Conservation (phyloP, 2,113 vertebrate species). For the Mirza zaza region DNA sequence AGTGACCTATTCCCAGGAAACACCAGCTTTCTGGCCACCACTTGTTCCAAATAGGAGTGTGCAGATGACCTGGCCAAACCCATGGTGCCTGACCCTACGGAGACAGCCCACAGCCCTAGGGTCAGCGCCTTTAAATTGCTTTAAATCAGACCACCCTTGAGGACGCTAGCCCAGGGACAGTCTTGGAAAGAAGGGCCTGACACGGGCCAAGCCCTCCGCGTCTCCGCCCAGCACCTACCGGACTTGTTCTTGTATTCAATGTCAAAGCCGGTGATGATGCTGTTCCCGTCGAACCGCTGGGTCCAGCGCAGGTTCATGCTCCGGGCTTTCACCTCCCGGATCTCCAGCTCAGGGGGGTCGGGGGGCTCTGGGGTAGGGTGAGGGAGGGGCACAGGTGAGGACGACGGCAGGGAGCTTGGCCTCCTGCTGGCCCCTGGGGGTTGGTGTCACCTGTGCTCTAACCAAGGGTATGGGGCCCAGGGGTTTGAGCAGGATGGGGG, state of each 20-base stretch:
- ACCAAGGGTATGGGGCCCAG: neutral
- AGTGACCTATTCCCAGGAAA: neutral
- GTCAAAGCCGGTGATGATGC: conserved; percentile 98
- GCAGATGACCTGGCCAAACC: neutral
- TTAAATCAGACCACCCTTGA: neutral
- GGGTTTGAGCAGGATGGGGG: neutral
- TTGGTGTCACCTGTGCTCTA: neutral
- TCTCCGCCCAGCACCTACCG: conserved; percentile 80
- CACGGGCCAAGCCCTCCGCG: rapidly evolving
- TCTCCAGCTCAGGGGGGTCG: conserved; percentile 96
- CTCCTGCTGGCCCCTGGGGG: neutral
- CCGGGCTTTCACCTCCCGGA: conserved; percentile 96
- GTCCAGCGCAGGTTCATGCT: conserved; percentile 99
- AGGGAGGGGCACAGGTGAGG: neutral
- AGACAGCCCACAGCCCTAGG: neutral
- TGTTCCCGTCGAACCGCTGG: conserved; percentile 97
- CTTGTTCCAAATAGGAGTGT: neutral
- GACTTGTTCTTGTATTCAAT: conserved; percentile 99
- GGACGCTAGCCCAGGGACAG: neutral
- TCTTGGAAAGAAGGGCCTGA: neutral
- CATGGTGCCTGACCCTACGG: neutral
- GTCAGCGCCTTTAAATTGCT: neutral
- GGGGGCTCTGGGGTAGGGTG: conserved; percentile 90
- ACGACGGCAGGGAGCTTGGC: neutral
- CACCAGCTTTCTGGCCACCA: neutral